Percentiles rank a stretch among this genome's conserved stretches.
These are phyloP conservation scores for Microctenopoma lineatum DNA, from an alignment of 2,797 vertebrate genomes.

Conservation along the genomic window DNA sequence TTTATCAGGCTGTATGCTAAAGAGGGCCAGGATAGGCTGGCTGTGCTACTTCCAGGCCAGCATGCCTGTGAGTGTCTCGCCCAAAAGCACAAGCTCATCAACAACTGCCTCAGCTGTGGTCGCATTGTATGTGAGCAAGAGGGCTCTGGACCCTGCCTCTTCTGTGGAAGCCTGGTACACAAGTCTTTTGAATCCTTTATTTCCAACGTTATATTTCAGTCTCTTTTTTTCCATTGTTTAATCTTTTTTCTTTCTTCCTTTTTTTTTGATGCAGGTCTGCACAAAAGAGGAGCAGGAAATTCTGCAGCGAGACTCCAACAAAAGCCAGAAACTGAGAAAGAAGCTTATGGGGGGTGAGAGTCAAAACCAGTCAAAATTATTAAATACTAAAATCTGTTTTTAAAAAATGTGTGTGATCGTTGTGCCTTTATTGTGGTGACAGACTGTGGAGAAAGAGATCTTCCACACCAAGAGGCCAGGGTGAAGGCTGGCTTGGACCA, in stretches of 20 bases:
- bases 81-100: slow-evolving; percentile 96
- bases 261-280: slow-evolving; percentile 86
- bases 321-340: slow-evolving; percentile 96
- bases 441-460: slow-evolving; percentile 85
- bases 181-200: background rate
- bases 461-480: slow-evolving; percentile 87
- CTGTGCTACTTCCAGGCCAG: slow-evolving; percentile 91
- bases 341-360: slow-evolving; percentile 94
- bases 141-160: slow-evolving; percentile 94
- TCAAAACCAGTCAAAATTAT: background rate
- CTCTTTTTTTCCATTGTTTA: background rate
- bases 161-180: slow-evolving; percentile 92
- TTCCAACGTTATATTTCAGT: background rate
- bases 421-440: slow-evolving; percentile 48
- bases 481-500: slow-evolving; percentile 91
- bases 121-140: slow-evolving; percentile 97
- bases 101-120: slow-evolving; percentile 95
- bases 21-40: slow-evolving; percentile 92
- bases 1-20: slow-evolving; percentile 92
- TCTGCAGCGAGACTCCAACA: slow-evolving; percentile 95
- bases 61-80: slow-evolving; percentile 93
- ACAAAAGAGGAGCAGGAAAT: slow-evolving; percentile 95
- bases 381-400: background rate
- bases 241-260: background rate
- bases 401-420: background rate